A percentile compares a stretch with the other conserved stretches of the same genome.
Evolutionary conservation across 1,140 invertebrate species (phyloP).

Genomic region (Dinothrombium tinctorium): DNA sequence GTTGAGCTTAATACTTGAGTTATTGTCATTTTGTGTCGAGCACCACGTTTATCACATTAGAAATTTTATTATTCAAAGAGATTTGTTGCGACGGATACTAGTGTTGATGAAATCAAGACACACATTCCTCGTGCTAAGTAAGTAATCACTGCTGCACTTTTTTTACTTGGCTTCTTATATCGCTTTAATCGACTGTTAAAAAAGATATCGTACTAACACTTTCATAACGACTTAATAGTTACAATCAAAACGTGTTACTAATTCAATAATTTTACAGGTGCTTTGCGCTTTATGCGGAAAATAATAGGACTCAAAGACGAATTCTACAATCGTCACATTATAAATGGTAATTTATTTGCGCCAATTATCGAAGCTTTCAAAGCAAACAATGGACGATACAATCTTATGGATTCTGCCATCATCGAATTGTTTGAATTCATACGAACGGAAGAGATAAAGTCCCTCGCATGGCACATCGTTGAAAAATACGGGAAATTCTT

Average conservation of each 20-base stretch:
- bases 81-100: constrained; percentile 74
- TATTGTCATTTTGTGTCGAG: constrained; percentile 98
- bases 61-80: constrained; percentile 89
- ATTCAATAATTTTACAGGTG: constrained; percentile 35
- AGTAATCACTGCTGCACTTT: constrained; percentile 7
- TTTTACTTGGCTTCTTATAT: neutral
- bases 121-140: constrained; percentile 84
- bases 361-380: constrained; percentile 90
- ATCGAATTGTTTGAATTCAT: constrained; percentile 99
- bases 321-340: constrained; percentile 90
- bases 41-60: constrained; percentile 98
- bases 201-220: too few relatives aligned
- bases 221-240: too few relatives aligned
- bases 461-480: constrained; percentile 74
- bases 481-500: constrained; percentile 82
- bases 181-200: too few relatives aligned
- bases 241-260: neutral
- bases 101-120: constrained; percentile 93
- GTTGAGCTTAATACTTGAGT: constrained; percentile 72
- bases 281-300: constrained; percentile 84
- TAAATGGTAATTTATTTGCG: constrained; percentile 79
- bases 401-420: constrained; percentile 93
- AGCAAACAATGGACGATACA: constrained; percentile 88
- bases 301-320: constrained; percentile 94
- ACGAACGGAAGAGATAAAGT: constrained; percentile 81